Conservation (phyloP, 2,113 vertebrate species). For the Zapus hudsonius region DNA sequence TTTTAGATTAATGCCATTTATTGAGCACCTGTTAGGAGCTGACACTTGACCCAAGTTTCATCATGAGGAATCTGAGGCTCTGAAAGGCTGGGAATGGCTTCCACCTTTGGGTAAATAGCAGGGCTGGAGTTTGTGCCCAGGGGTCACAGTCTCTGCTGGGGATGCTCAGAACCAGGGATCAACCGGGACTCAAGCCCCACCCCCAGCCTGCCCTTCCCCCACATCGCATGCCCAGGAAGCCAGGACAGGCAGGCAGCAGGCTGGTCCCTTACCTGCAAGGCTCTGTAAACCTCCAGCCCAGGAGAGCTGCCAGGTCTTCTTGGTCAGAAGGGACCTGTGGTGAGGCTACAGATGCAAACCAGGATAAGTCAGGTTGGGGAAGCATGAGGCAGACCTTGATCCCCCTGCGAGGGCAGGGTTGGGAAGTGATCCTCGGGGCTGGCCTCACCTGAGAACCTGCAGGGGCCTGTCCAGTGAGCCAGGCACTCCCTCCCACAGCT, state of each 20-base stretch:
- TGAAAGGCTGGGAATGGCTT: not conserved
- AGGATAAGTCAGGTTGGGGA: not conserved
- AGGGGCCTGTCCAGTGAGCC: not conserved
- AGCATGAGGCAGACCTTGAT: not conserved
- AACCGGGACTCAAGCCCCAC: not conserved
- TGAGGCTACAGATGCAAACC: too few species aligned
- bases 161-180: not conserved
- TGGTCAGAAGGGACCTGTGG: not conserved
- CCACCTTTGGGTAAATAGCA: too few species aligned
- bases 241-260: not conserved
- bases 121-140: not conserved
- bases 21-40: not conserved
- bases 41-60: not conserved
- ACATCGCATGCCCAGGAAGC: not conserved
- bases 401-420: not conserved
- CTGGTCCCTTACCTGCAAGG: not conserved
- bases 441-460: constrained; percentile 1
- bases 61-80: not conserved
- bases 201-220: not conserved
- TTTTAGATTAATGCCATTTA: not conserved
- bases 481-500: not conserved
- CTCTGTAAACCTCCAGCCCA: not conserved
- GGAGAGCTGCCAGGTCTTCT: not conserved
- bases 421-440: not conserved
- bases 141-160: not conserved